Percentiles rank a stretch among this genome's conserved stretches.
phyloP scores from a whole-genome alignment of 1,140 invertebrate genomes.

The Zelostemma sp. region DNA sequence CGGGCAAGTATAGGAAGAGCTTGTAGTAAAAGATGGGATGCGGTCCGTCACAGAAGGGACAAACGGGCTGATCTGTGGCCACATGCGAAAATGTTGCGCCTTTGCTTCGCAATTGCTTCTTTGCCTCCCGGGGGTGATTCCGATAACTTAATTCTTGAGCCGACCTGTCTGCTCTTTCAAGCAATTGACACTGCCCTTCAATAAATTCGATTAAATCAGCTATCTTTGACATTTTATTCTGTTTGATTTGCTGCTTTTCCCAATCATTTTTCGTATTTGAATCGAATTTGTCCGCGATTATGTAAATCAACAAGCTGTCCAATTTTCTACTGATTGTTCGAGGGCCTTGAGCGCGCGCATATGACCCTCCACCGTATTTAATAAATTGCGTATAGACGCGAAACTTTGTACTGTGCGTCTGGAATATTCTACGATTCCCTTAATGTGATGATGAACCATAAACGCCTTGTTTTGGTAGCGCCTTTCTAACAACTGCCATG shows the following conservation, averaged over 20 bases:
- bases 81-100: conserved; percentile 7
- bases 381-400: conserved; percentile 22
- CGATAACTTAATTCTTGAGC: background rate
- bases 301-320: conserved; percentile 26
- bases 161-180: conserved; percentile 14
- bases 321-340: conserved; percentile 44
- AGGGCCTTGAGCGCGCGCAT: conserved; percentile 31
- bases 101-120: too few species aligned
- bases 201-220: conserved; percentile 15
- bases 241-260: conserved; percentile 20
- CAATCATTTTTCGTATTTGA: conserved; percentile 16
- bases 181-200: conserved; percentile 16
- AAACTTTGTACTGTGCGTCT: conserved; percentile 26
- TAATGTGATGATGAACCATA: conserved; percentile 39
- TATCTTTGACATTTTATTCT: conserved; percentile 7
- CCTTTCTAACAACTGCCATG: conserved; percentile 41
- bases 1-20: conserved; percentile 12
- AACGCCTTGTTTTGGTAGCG: conserved; percentile 49
- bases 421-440: conserved; percentile 33
- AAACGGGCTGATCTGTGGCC: background rate
- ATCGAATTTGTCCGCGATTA: conserved; percentile 25
- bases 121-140: background rate
- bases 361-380: conserved; percentile 25
- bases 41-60: conserved; percentile 14
- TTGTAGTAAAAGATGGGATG: conserved; percentile 20